Percentiles rank a stretch among this genome's conserved stretches.
phyloP scores from a whole-genome alignment of 2,797 vertebrate species.

The Otolemur crassicaudatus region DNA sequence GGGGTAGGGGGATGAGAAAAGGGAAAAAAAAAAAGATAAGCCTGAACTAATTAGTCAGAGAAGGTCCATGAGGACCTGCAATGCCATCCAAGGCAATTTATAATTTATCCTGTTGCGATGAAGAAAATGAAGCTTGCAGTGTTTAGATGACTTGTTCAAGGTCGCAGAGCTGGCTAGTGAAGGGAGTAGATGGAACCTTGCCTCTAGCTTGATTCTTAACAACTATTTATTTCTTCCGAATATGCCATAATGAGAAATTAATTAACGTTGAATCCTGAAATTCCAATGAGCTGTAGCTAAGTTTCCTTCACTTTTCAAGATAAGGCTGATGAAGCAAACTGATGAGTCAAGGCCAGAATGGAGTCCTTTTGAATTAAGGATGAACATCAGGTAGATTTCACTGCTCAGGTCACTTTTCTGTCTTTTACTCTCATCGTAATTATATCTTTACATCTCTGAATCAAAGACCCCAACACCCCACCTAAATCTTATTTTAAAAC shows the following conservation, averaged over 20 bases:
- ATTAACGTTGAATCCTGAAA: neutral
- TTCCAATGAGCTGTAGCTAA: neutral
- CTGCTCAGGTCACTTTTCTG: neutral
- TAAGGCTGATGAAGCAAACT: neutral
- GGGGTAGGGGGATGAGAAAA: neutral
- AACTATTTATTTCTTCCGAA: slow-evolving; percentile 41
- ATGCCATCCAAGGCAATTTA: slow-evolving; percentile 41
- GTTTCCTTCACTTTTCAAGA: neutral
- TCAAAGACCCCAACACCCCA: neutral
- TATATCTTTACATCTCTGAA: neutral
- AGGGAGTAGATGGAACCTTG: neutral
- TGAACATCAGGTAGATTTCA: neutral
- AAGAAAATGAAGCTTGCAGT: neutral
- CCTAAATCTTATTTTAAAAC: neutral
- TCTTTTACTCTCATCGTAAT: neutral
- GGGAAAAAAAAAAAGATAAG: neutral
- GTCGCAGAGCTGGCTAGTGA: neutral
- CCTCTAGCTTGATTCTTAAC: slow-evolving; percentile 27
- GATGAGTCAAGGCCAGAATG: neutral
- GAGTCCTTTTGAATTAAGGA: neutral
- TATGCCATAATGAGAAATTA: slow-evolving; percentile 45
- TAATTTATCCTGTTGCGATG: slow-evolving; percentile 8
- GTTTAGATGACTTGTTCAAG: slow-evolving; percentile 47
- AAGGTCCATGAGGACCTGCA: neutral
- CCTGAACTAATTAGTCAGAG: slow-evolving; percentile 63